Base-by-base conservation (phyloP, 1,140 invertebrate species). In the Heliconius eleuchia region DNA sequence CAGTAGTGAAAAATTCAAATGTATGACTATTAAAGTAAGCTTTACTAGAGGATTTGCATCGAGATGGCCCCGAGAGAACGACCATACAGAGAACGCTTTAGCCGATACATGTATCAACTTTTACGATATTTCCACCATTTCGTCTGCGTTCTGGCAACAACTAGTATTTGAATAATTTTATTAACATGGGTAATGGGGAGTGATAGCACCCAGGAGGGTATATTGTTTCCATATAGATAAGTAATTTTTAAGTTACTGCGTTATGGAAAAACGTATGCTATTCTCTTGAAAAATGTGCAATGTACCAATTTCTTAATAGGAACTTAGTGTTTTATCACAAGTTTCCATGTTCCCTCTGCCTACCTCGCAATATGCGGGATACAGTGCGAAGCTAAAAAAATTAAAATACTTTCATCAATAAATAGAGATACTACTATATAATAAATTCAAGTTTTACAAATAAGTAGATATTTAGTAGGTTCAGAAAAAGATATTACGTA, bases 1-100 rank as follows among this genome's bases (percentile, higher is more conserved):
- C 71, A 76, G 71, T 72, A 77, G 71, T 80, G 79, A 80, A 80
- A 80, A 80, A 80, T 80, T 80, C 71, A 80, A 80, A 80, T 80
- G 71, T 77, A 77, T 52, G 79, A 55, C 57, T 75, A 80, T 80
- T 66, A 75, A 76, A 80, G 75, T 74, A 75, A 77, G 79, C 79
- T 80, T 74, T 80, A 80, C 74, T 57, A 39, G 42, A 72, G 79
- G 79, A 77, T 80, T 80, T 80, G 71, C 75, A 80, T 80, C 50
- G 79, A 80, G 74, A 80, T 74, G 79, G 75, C 71, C 46, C 75
- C 71, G 71, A 39, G 71, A 77, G 79, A 72, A 80, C 55, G 79
- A 71, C 79, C 79, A 76, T 77, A 73, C 18, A 74, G 71, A 42
- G 66, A 42, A 80, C 75, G 71, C 55, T 80, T 77, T 74, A 74